Conservation (phyloP, 2,888 invertebrate genomes). For the Drosophila limbata region DNA sequence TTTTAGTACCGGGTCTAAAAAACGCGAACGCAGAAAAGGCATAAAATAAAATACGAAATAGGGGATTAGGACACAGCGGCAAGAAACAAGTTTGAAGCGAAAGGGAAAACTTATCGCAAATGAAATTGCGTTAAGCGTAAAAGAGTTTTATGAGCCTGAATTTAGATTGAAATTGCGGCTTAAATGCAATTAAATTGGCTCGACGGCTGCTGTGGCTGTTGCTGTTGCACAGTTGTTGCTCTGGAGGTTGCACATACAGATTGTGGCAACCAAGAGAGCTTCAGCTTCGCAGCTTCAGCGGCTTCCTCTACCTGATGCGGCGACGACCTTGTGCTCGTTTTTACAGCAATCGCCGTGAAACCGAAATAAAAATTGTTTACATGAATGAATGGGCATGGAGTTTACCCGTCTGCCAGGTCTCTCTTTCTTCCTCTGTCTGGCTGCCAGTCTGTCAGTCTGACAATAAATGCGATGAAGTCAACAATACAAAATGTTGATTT, state of each 20-base stretch:
- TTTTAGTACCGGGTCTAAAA: no score
- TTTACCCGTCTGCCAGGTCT: constrained; percentile 17
- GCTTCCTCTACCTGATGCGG: constrained; percentile 54
- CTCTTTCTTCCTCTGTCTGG: constrained; percentile 11
- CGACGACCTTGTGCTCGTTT: constrained; percentile 80
- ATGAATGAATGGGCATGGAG: constrained; percentile 61
- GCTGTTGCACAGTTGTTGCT: constrained; percentile 24
- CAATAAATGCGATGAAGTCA: constrained; percentile 63
- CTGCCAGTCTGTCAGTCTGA: constrained; percentile 17
- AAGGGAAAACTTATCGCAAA: constrained; percentile 69
- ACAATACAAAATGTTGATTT: constrained; percentile 62
- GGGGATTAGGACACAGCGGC: constrained; percentile 72
- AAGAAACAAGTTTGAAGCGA: constrained; percentile 69
- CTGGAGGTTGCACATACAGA: constrained; percentile 3
- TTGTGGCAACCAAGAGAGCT: constrained; percentile 23
- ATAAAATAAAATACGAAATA: constrained; percentile 49
- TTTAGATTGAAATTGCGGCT: constrained; percentile 53
- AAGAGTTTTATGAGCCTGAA: constrained; percentile 48
- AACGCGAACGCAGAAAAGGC: constrained; percentile 33
- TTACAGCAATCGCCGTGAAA: constrained; percentile 54
- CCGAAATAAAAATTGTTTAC: constrained; percentile 65
- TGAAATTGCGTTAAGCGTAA: constrained; percentile 48
- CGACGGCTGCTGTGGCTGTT: constrained; percentile 14
- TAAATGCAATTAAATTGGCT: constrained; percentile 63
- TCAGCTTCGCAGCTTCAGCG: constrained; percentile 47